A percentile compares a stretch with the other conserved stretches of the same genome.
Evolutionary conservation across 2,797 vertebrate genomes (phyloP).

Genomic region (Periophthalmus magnuspinnatus): DNA sequence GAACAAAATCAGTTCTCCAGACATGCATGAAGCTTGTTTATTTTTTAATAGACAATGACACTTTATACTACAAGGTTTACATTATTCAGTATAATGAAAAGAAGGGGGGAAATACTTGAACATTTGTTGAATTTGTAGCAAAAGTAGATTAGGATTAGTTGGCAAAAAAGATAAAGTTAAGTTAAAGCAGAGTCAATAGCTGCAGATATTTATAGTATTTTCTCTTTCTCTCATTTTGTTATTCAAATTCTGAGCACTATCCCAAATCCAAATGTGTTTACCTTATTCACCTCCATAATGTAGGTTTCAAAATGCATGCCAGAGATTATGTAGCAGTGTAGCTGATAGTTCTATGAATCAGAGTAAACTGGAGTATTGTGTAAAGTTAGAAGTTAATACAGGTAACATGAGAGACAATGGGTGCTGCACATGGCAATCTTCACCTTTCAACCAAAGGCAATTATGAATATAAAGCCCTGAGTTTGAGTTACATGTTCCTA

Average conservation of each 20-base stretch:
- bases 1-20: not conserved
- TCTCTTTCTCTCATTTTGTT: not conserved
- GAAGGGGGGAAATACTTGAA: not conserved
- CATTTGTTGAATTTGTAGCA: not conserved
- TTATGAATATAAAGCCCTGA: constrained; percentile 68
- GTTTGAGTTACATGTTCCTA: constrained; percentile 74
- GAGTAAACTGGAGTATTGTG: constrained; percentile 33
- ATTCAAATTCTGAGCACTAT: not conserved
- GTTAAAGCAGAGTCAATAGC: not conserved
- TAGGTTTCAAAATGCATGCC: not conserved
- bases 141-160: not conserved
- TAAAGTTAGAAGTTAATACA: constrained; percentile 60
- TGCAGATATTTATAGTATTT: not conserved
- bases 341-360: constrained; percentile 28
- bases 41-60: not conserved
- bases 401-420: constrained; percentile 64
- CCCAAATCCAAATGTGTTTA: not conserved
- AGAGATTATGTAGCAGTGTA: constrained; percentile 13
- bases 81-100: not conserved
- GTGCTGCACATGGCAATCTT: constrained; percentile 55
- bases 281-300: not conserved
- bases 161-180: not conserved
- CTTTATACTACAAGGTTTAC: not conserved
- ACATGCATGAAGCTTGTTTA: not conserved
- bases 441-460: constrained; percentile 67